Evolutionary conservation across 2,888 invertebrate species (phyloP), one percentile per base, ranked within the genome.

Genomic region (Argyresthia albistria): DNA sequence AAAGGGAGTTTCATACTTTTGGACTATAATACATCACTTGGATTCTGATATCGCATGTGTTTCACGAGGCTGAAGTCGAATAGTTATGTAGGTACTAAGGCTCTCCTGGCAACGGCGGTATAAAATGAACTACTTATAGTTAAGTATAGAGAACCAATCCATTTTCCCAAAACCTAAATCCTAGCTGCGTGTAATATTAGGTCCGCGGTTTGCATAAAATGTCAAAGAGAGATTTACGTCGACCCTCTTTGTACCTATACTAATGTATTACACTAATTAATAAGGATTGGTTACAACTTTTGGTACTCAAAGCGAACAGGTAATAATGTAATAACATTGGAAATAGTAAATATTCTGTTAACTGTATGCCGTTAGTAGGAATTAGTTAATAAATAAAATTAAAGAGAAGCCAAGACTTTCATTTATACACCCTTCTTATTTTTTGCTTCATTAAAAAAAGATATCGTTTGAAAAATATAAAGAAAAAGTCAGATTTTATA

Each of bases 371-470:
- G 78, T 80, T 80, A 73, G 83, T 84, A 83, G 83, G 77, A 79
- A 72, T 75, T 84, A 86, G 84, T 76, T 84, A 82, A 81, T 86
- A 84, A 86, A 84, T 83, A 83, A 81, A 81, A 82, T 77, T 81
- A 83, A 83, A 79, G 76, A 81, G 72, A 53, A 39, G 15, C 14
- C 50, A 50, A 55, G 58, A 53, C 59, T 73, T 76, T 73, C 67
- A 59, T 67, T 70, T 66, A 45, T 56, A 16, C 8, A 42, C 35
- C 50, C 43, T 15, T 9, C 15, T 15, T 10, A n/a, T 9, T 35
- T n/a, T 15, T 35, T 0, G n/a, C 10, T 25, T 4, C 10, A 4
- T 12, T 43, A 12, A n/a, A 25, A 36, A 14, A 48, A 14, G 4
- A 10, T 10, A 7, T 35, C 35, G 46, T n/a, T 4, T 46, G 35